Percentiles rank a stretch among this genome's conserved stretches.
These are phyloP conservation scores for Archips xylosteana DNA, from an alignment of 2,888 invertebrate genomes.

Conservation along the genomic window DNA sequence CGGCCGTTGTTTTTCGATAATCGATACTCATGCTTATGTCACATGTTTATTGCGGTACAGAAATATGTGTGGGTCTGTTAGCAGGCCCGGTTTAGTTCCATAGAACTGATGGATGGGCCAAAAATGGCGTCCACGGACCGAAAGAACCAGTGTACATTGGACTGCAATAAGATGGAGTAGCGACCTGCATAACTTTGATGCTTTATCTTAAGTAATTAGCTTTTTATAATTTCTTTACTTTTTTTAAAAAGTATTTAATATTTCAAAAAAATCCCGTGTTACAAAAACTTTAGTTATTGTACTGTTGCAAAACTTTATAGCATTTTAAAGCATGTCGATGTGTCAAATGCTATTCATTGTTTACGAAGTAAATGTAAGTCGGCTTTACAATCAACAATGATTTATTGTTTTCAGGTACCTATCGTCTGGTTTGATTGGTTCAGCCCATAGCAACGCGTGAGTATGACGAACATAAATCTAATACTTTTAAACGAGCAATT, in stretches of 20 bases:
- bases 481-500: neutral
- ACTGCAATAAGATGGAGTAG: no score
- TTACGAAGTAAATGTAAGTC: conserved; percentile 24
- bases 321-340: neutral
- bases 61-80: neutral
- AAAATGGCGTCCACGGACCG: no score
- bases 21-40: conserved; percentile 51
- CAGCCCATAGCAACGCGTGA: conserved; percentile 15
- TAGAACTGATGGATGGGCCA: no score
- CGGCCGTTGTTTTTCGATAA: conserved; percentile 63
- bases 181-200: no score
- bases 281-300: neutral
- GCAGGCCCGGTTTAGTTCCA: neutral
- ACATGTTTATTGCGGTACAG: conserved; percentile 14
- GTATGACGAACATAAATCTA: conserved; percentile 16
- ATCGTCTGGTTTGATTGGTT: conserved; percentile 28
- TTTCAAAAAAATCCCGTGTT: no score
- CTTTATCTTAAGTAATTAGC: no score
- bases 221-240: no score
- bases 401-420: conserved; percentile 42
- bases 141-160: no score
- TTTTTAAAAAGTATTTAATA: no score
- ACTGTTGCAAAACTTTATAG: neutral
- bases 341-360: conserved; percentile 10
- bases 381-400: conserved; percentile 39